These are phyloP conservation scores for Enteromius thamalakanensis DNA, from an alignment of 2,797 vertebrate genomes.

Conservation along the genomic window DNA sequence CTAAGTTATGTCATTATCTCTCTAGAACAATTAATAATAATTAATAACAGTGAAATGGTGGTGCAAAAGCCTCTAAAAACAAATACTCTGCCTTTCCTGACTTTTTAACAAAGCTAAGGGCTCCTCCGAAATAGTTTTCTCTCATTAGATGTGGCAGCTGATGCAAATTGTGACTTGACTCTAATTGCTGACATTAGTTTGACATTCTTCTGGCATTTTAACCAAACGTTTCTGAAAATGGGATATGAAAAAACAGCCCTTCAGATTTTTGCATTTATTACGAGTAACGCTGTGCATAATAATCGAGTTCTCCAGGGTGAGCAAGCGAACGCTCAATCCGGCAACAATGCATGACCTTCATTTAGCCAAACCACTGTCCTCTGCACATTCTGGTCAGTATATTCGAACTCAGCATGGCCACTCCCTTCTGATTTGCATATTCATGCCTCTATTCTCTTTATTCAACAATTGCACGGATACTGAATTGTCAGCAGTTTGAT, in stretches of 20 bases:
- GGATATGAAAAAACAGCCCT: background rate
- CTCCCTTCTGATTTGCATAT: slow-evolving; percentile 22
- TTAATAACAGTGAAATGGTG: background rate
- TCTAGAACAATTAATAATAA: background rate
- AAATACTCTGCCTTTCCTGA: background rate
- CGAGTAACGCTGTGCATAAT: slow-evolving; percentile 12
- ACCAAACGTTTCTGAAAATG: slow-evolving; percentile 16
- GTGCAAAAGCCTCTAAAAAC: slow-evolving; percentile 1
- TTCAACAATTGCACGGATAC: background rate
- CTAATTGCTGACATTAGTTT: slow-evolving; percentile 50
- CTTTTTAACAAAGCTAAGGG: slow-evolving; percentile 4
- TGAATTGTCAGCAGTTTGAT: slow-evolving; percentile 23
- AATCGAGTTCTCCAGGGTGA: slow-evolving; percentile 18
- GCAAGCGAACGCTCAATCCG: background rate
- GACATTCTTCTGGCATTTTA: slow-evolving; percentile 57
- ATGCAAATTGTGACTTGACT: slow-evolving; percentile 24
- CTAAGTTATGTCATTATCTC: slow-evolving; percentile 12
- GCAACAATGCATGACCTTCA: slow-evolving; percentile 27
- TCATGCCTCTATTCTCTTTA: background rate
- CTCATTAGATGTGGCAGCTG: background rate
- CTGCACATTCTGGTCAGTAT: background rate
- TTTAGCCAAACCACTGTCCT: background rate
- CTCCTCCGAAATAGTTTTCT: slow-evolving; percentile 17
- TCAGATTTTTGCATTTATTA: slow-evolving; percentile 36
- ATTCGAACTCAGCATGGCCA: slow-evolving; percentile 18